Evolutionary conservation across 2,797 vertebrate genomes (phyloP).

Genomic region (Schizothorax lantsangensis): DNA sequence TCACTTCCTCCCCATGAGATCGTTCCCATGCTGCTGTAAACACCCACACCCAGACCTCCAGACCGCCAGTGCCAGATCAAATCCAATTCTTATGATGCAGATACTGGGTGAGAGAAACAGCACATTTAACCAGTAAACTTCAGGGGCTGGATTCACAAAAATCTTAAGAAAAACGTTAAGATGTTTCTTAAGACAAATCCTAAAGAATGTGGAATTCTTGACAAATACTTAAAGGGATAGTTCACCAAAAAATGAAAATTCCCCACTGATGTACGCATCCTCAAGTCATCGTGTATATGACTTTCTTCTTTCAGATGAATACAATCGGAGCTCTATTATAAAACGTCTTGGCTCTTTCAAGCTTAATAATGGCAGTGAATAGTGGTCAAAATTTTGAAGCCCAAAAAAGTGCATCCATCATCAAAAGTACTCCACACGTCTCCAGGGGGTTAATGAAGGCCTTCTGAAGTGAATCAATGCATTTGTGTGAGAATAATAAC

Average conservation of each 20-base stretch:
- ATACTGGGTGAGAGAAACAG: conserved; percentile 5
- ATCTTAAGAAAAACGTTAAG: not conserved
- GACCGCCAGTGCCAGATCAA: not conserved
- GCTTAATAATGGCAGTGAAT: too few species aligned
- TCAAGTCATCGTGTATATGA: not conserved
- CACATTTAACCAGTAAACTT: not conserved
- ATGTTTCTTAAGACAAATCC: not conserved
- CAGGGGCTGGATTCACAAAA: not conserved
- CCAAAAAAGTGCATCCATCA: too few species aligned
- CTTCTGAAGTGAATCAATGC: too few species aligned
- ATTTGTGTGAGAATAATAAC: too few species aligned
- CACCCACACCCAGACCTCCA: conserved; percentile 47
- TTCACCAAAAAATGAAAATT: not conserved
- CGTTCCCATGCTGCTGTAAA: conserved; percentile 34
- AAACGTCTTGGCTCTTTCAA: not conserved
- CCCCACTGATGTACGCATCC: not conserved
- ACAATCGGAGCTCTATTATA: not conserved
- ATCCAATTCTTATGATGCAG: conserved; percentile 8
- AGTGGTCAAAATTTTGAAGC: too few species aligned
- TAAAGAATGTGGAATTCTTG: not conserved
- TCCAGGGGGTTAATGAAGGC: too few species aligned
- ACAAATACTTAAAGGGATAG: not conserved
- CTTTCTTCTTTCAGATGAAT: too few species aligned
- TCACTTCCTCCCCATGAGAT: conserved; percentile 50
- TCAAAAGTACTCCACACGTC: too few species aligned